Evolutionary conservation across 1,140 invertebrate genomes (phyloP), one percentile per base, ranked within the genome.

Genomic region (Cydia splendana): DNA sequence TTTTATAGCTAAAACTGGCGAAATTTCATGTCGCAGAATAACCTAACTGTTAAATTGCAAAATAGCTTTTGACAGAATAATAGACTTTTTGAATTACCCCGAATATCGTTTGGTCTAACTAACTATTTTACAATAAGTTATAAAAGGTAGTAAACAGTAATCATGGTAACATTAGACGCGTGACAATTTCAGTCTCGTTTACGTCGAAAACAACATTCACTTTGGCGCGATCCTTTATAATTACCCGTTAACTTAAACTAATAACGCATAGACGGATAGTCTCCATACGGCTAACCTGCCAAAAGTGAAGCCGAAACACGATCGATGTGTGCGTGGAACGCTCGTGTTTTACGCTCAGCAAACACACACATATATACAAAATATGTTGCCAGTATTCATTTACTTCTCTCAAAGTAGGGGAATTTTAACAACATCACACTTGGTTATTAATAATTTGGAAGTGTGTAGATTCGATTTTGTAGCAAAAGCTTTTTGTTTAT

Each of bases 201-300:
- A 82, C 84, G 84, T 80, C 77, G 80, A 86, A 78, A 81, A 78
- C 85, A 83, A 87, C 85, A 88, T 87, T 88, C 84, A 86, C 85
- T 86, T 80, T 69, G 78, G 81, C 79, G 80, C 80, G n/a, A 38
- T 42, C 78, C 76, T 76, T 81, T 83, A 84, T 85, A 83, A 88
- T 88, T 86, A 86, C 83, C 81, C 74, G 75, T 75, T 82, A 79
- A 81, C 82, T 84, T n/a, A n/a, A n/a, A n/a, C n/a, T n/a, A n/a
- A n/a, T n/a, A n/a, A n/a, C n/a, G n/a, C n/a, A n/a, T n/a, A n/a
- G n/a, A n/a, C n/a, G n/a, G n/a, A n/a, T n/a, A n/a, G n/a, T n/a
- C n/a, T n/a, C n/a, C n/a, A n/a, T n/a, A n/a, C n/a, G n/a, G n/a
- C n/a, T n/a, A n/a, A n/a, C n/a, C n/a, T n/a, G n/a, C n/a, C n/a